Evolutionary conservation across 1,140 invertebrate species (phyloP).

Genomic region (Papilio dardanus): DNA sequence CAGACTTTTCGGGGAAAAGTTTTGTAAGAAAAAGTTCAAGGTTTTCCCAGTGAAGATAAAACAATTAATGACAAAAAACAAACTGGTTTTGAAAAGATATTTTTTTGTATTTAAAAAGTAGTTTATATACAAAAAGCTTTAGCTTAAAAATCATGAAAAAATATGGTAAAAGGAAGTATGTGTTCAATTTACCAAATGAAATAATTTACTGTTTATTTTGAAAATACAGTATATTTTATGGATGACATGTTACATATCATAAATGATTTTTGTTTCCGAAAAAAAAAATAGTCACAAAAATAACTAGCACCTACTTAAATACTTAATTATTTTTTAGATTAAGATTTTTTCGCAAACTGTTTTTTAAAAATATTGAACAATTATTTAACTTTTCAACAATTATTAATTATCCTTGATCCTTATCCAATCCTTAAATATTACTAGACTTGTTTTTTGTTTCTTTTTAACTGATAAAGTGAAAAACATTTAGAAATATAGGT

Average conservation of each 20-base stretch:
- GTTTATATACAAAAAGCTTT: not conserved
- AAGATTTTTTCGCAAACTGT: not conserved
- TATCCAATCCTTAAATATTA: no score
- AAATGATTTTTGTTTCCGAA: not conserved
- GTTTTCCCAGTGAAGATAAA: not conserved
- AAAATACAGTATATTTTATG: not conserved
- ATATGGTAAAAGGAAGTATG: not conserved
- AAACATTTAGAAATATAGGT: not conserved
- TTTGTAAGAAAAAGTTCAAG: not conserved
- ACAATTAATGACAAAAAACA: not conserved
- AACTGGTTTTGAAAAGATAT: no score
- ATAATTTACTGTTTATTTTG: not conserved
- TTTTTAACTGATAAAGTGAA: not conserved
- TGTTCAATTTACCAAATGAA: not conserved
- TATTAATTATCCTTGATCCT: no score
- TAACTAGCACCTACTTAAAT: not conserved
- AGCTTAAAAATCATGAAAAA: not conserved
- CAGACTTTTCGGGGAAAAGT: not conserved
- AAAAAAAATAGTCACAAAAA: not conserved
- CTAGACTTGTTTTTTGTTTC: not conserved
- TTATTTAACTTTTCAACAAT: not conserved
- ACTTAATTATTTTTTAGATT: not conserved
- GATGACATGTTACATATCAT: not conserved
- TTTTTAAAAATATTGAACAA: not conserved
- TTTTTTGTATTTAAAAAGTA: no score